Evolutionary conservation across 2,797 vertebrate species (phyloP).

Genomic region (Acanthurus lineatus): DNA sequence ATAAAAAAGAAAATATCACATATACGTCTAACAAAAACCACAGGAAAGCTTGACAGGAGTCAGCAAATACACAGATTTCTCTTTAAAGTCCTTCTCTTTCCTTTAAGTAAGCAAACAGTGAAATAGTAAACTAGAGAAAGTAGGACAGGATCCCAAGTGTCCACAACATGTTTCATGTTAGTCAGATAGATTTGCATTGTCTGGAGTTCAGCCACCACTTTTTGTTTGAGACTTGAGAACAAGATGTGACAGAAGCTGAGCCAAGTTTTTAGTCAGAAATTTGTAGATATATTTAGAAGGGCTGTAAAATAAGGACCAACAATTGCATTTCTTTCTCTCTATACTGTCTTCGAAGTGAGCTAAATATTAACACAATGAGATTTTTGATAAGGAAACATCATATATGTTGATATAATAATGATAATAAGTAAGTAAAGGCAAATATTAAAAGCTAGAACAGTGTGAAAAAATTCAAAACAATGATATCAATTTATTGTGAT

Average conservation of each 20-base stretch:
- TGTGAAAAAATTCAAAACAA: too few species aligned
- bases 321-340: too few species aligned
- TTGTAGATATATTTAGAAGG: background rate
- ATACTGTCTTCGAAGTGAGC: too few species aligned
- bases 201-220: slow-evolving; percentile 2
- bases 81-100: background rate
- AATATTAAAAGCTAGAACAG: too few species aligned
- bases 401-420: too few species aligned
- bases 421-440: too few species aligned
- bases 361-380: too few species aligned
- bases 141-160: slow-evolving; percentile 11
- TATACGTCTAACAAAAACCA: too few species aligned
- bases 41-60: background rate
- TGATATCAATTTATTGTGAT: too few species aligned
- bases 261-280: slow-evolving; percentile 4
- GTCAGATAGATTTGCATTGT: slow-evolving; percentile 12
- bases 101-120: background rate
- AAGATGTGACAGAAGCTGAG: slow-evolving; percentile 4
- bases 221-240: slow-evolving; percentile 12
- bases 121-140: background rate
- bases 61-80: background rate
- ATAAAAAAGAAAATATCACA: too few species aligned
- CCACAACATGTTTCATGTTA: slow-evolving; percentile 18
- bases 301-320: too few species aligned
- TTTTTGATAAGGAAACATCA: too few species aligned